phyloP scores from a whole-genome alignment of 2,888 invertebrate genomes.

The Diachrysia chrysitis region DNA sequence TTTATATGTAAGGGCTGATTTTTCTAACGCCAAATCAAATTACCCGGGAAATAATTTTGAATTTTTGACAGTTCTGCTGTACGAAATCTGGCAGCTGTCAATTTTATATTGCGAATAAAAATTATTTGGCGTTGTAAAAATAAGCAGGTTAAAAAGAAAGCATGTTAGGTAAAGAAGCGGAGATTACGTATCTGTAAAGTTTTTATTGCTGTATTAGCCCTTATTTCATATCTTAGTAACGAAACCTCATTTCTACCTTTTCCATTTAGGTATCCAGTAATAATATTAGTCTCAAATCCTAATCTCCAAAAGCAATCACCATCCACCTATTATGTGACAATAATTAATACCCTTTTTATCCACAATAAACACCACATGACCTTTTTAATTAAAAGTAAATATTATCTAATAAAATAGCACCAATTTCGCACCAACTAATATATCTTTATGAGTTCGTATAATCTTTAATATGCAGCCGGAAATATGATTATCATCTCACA shows the following conservation, averaged over 20 bases:
- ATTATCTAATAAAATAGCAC: slow-evolving; percentile 79
- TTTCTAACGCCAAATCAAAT: too few relatives aligned
- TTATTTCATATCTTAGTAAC: too few relatives aligned
- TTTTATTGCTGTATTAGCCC: too few relatives aligned
- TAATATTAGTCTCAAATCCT: slow-evolving; percentile 17
- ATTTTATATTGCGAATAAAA: too few relatives aligned
- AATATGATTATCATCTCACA: slow-evolving; percentile 81
- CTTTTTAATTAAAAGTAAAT: slow-evolving; percentile 81
- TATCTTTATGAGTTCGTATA: slow-evolving; percentile 83
- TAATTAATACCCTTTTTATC: slow-evolving; percentile 67
- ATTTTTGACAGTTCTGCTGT: too few relatives aligned
- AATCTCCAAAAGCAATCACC: slow-evolving; percentile 29
- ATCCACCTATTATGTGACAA: slow-evolving; percentile 29
- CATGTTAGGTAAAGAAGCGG: too few relatives aligned
- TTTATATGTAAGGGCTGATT: too few relatives aligned
- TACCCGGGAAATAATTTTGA: too few relatives aligned
- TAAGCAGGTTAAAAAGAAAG: too few relatives aligned
- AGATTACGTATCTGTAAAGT: too few relatives aligned
- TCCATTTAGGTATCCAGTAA: slow-evolving; percentile 3
- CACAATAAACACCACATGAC: slow-evolving; percentile 61
- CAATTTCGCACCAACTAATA: slow-evolving; percentile 72
- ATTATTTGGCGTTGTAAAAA: too few relatives aligned
- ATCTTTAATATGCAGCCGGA: slow-evolving; percentile 79
- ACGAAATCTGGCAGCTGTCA: too few relatives aligned
- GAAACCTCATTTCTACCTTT: background rate